phyloP scores from a whole-genome alignment of 2,113 vertebrate species.

The Anguilla japonica region DNA sequence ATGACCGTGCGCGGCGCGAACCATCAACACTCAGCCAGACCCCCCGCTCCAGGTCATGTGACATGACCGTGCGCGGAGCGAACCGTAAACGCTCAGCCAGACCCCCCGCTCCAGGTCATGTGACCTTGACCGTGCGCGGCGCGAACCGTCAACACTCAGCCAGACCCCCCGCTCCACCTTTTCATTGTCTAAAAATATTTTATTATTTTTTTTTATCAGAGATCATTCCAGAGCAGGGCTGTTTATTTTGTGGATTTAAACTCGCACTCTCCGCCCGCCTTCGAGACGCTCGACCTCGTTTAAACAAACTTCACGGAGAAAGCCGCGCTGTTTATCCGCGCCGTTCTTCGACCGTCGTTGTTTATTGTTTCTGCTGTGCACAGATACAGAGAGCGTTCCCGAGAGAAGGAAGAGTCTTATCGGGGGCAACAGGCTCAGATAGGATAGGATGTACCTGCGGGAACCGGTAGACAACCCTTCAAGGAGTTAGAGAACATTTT shows the following conservation, averaged over 20 bases:
- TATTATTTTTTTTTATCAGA: no score
- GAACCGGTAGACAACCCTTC: neutral
- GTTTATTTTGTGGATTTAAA: neutral
- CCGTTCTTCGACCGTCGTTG: constrained; percentile 13
- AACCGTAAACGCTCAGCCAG: no score
- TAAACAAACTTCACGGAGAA: neutral
- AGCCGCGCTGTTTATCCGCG: constrained; percentile 19
- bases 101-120: no score
- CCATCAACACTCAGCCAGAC: no score
- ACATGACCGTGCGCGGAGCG: no score
- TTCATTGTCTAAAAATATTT: no score
- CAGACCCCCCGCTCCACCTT: no score
- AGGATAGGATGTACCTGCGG: neutral
- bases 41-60: no score
- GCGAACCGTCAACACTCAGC: neutral
- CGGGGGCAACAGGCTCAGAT: constrained; percentile 29
- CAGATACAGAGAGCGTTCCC: constrained; percentile 29
- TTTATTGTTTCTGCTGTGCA: constrained; percentile 29
- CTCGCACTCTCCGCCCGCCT: neutral
- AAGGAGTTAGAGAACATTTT: neutral
- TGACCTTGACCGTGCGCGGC: no score
- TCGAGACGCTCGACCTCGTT: neutral
- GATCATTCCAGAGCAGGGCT: constrained; percentile 15
- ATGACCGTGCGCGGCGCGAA: no score
- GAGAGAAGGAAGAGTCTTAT: constrained; percentile 46